Percentiles rank a stretch among this genome's conserved stretches.
Conservation (phyloP, 2,113 vertebrate species). For the Sinocyclocheilus grahami region DNA sequence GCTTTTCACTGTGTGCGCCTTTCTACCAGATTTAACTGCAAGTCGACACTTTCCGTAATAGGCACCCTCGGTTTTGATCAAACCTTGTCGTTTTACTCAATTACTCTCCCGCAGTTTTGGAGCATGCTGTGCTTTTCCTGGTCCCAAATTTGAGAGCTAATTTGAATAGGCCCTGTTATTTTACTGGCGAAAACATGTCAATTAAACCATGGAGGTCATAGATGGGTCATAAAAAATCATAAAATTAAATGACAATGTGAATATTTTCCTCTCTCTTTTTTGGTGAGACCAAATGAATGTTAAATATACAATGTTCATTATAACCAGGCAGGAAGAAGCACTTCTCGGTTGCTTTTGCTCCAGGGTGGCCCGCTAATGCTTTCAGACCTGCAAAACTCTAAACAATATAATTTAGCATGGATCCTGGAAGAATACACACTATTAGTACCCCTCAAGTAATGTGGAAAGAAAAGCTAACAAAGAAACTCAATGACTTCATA, state of each 20-base stretch:
- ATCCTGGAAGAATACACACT: slow-evolving; percentile 2
- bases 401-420: neutral
- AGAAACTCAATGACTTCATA: neutral
- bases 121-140: slow-evolving; percentile 3
- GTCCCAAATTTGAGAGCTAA: neutral
- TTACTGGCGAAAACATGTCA: slow-evolving; percentile 39
- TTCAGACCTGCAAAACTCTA: neutral
- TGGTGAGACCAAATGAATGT: neutral
- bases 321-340: slow-evolving; percentile 6
- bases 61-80: neutral
- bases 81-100: slow-evolving; percentile 4
- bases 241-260: slow-evolving; percentile 12
- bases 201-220: slow-evolving; percentile 51
- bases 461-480: neutral
- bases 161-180: slow-evolving; percentile 47
- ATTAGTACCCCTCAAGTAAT: neutral
- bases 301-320: slow-evolving; percentile 51
- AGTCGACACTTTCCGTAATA: neutral
- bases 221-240: slow-evolving; percentile 5
- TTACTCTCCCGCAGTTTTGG: slow-evolving; percentile 5
- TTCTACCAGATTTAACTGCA: slow-evolving; percentile 30
- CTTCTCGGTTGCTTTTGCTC: neutral
- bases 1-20: neutral
- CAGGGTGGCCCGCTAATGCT: neutral
- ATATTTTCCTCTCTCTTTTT: neutral